Evolutionary conservation across 2,113 vertebrate genomes (phyloP), one percentile per base, ranked within the genome.

Genomic region (Periophthalmodon schlosseri): DNA sequence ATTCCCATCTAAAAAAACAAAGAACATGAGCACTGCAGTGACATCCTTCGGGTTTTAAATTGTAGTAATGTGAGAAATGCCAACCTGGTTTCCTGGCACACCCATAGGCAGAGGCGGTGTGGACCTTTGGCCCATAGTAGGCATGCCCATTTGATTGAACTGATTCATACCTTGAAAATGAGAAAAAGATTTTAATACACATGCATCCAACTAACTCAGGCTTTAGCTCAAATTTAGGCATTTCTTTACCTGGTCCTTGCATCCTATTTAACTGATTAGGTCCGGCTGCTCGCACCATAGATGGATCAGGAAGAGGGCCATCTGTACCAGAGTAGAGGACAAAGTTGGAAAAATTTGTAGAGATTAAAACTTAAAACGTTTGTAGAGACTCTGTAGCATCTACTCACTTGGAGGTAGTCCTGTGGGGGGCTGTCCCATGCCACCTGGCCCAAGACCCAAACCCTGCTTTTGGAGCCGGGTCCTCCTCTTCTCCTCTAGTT

Each of bases 401-500:
- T 63, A 94, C 96, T 95, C 91, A 98, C 96, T 97, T 74, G 95
- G 88, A 83, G 95, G 92, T 84, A 97, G 93, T 74, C 94, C 96
- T 68, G 94, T 81, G 24, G 90, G 84, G 61, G 91, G 69, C 70
- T 94, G 93, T 24, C 86, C 93, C 77, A 93, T 85, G 34, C 84
- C 67, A 7, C 86, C 71, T 36, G 95, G 92, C 1, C 94, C 95
- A 61, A 96, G 90, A 71, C 88, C 95, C 83, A 97, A 93, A 68
- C 95, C 96, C 74, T 99, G 97, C 80, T 98, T 99, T 90, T 97
- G 96, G 24, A 99, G 83, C 73, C 98, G 94, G 20, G 95, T 98
- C 74, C 96, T 94, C 80, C 97, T 94, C 81, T 98, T 99, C 87
- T 99, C 97, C 81, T 99, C 97, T 79, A 99, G 68, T 83, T 99